Evolutionary conservation across 2,888 invertebrate species (phyloP).

Genomic region (Epinotia demarniana): DNA sequence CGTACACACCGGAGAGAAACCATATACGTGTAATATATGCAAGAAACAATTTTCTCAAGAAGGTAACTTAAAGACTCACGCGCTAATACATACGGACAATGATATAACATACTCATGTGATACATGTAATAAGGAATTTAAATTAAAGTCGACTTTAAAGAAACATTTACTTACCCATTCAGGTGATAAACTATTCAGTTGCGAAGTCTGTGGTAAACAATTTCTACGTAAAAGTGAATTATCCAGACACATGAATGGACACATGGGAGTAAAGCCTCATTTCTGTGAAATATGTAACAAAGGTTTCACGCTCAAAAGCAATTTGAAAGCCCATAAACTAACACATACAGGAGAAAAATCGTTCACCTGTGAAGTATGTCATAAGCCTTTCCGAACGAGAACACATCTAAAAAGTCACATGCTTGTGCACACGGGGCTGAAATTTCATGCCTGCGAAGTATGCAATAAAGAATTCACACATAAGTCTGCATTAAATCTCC

Average conservation of each 20-base stretch:
- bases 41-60: constrained; percentile 20
- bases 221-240: constrained; percentile 21
- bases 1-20: constrained; percentile 17
- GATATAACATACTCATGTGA: background rate
- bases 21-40: constrained; percentile 1
- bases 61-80: constrained; percentile 14
- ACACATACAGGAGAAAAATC: constrained; percentile 22
- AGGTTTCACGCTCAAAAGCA: constrained; percentile 21
- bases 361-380: constrained; percentile 3
- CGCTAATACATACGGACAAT: constrained; percentile 15
- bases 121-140: constrained; percentile 18
- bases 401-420: constrained; percentile 22
- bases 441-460: background rate
- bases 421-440: constrained; percentile 6
- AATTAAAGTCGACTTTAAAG: constrained; percentile 17
- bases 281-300: constrained; percentile 14
- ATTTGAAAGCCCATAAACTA: constrained; percentile 17
- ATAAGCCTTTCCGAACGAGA: constrained; percentile 11
- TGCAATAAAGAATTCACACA: constrained; percentile 15
- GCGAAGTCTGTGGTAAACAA: constrained; percentile 23
- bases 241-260: constrained; percentile 22
- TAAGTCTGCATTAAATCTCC: constrained; percentile 23
- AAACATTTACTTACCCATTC: constrained; percentile 21
- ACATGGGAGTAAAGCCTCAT: constrained; percentile 21
- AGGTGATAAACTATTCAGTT: constrained; percentile 17